Percentiles rank a stretch among this genome's conserved stretches.
Evolutionary conservation across 2,797 vertebrate species (phyloP).

Genomic region (Picus viridis): DNA sequence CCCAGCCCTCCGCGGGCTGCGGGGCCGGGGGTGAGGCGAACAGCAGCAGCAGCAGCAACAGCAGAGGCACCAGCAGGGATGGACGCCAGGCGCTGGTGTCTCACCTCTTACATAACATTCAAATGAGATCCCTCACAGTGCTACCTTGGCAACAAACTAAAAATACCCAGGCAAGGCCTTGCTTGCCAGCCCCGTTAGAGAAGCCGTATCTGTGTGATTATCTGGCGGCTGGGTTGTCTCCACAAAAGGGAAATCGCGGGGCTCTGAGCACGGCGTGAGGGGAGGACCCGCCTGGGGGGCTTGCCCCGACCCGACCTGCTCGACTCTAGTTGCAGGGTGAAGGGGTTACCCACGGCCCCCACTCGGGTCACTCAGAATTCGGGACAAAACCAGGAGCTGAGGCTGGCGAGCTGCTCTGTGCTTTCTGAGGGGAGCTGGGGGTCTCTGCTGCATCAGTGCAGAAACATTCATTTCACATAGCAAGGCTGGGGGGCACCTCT

Average conservation of each 20-base stretch:
- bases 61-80: constrained; percentile 73
- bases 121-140: constrained; percentile 84
- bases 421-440: not conserved
- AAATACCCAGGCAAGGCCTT: constrained; percentile 84
- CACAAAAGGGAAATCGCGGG: constrained; percentile 72
- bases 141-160: constrained; percentile 87
- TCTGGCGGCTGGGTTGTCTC: constrained; percentile 77
- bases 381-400: constrained; percentile 28
- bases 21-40: constrained; percentile 85
- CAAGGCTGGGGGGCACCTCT: constrained; percentile 35
- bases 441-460: constrained; percentile 70
- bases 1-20: constrained; percentile 86
- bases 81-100: constrained; percentile 79
- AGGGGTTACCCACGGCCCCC: not conserved
- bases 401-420: constrained; percentile 25
- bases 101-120: constrained; percentile 85
- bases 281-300: constrained; percentile 38
- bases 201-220: constrained; percentile 80
- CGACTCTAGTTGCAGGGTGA: constrained; percentile 13
- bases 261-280: constrained; percentile 40
- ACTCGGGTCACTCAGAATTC: not conserved
- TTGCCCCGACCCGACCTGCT: constrained; percentile 26
- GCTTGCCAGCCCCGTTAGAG: constrained; percentile 81
- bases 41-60: constrained; percentile 89
- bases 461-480: constrained; percentile 69